Conservation (phyloP, 92 coral and sea anemone genomes). For the Desmophyllum pertusum region DNA sequence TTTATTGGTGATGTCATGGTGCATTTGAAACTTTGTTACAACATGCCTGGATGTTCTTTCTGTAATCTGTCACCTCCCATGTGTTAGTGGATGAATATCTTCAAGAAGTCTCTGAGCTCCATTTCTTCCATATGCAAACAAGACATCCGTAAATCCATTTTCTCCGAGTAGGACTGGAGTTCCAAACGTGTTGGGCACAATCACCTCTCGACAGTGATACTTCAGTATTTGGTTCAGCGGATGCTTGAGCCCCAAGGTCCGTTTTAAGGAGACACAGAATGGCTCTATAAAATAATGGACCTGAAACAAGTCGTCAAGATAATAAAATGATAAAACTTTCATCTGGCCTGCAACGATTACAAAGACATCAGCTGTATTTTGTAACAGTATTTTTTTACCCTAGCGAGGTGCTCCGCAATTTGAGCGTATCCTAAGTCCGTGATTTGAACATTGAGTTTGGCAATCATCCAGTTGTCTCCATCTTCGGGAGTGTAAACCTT, state of each 20-base stretch:
- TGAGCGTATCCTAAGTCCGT: conserved; percentile 63
- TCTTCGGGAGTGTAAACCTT: conserved; percentile 67
- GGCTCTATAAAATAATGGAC: conserved; percentile 55
- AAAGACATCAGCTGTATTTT: no score
- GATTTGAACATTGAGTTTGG: conserved; percentile 67
- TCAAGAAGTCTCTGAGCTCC: conserved; percentile 50
- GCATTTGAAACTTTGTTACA: background rate
- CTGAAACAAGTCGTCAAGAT: background rate
- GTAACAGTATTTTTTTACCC: conserved; percentile 41
- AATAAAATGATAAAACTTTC: background rate
- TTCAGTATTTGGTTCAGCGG: conserved; percentile 63
- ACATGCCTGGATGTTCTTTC: conserved; percentile 54
- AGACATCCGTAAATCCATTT: background rate
- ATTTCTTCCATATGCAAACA: conserved; percentile 62
- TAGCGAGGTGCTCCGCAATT: conserved; percentile 73
- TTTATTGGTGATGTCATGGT: background rate
- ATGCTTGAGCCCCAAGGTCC: conserved; percentile 58
- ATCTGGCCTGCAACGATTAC: no score
- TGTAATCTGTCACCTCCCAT: conserved; percentile 66
- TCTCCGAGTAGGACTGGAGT: conserved; percentile 47
- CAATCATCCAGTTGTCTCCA: conserved; percentile 74
- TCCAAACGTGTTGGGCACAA: conserved; percentile 59
- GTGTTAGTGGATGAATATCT: conserved; percentile 24
- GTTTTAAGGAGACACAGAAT: conserved; percentile 61
- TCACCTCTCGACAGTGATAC: conserved; percentile 75